These are phyloP conservation scores for Pocota personata DNA, from an alignment of 2,888 invertebrate genomes.

Conservation along the genomic window DNA sequence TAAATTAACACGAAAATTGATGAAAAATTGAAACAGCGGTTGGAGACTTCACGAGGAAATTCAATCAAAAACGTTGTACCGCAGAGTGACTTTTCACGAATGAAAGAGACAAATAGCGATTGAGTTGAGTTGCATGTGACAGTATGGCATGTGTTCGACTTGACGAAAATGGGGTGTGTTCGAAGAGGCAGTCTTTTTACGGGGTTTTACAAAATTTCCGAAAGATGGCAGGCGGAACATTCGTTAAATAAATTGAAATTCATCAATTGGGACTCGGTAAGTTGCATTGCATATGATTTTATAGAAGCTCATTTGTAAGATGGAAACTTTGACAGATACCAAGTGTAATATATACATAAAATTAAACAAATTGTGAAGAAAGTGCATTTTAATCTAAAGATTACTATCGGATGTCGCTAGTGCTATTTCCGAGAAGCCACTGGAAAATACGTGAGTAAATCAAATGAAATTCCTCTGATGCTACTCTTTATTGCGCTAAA, in stretches of 20 bases:
- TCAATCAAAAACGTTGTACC: conserved; percentile 49
- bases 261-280: background rate
- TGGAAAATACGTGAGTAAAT: too few relatives aligned
- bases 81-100: conserved; percentile 53
- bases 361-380: too few relatives aligned
- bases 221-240: background rate
- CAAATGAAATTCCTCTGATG: too few relatives aligned
- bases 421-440: too few relatives aligned
- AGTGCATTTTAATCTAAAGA: too few relatives aligned
- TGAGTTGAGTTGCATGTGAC: background rate
- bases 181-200: background rate
- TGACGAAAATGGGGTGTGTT: conserved; percentile 22
- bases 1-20: conserved; percentile 54
- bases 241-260: background rate
- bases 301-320: too few relatives aligned
- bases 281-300: too few relatives aligned
- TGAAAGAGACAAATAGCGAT: conserved; percentile 49
- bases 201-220: background rate
- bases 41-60: conserved; percentile 72
- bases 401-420: too few relatives aligned
- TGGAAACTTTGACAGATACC: too few relatives aligned
- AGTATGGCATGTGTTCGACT: conserved; percentile 35
- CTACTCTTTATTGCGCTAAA: too few relatives aligned
- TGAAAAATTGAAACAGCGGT: conserved; percentile 76
- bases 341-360: too few relatives aligned